Base-by-base conservation (phyloP, 2,797 vertebrate species). In the Manis javanica region DNA sequence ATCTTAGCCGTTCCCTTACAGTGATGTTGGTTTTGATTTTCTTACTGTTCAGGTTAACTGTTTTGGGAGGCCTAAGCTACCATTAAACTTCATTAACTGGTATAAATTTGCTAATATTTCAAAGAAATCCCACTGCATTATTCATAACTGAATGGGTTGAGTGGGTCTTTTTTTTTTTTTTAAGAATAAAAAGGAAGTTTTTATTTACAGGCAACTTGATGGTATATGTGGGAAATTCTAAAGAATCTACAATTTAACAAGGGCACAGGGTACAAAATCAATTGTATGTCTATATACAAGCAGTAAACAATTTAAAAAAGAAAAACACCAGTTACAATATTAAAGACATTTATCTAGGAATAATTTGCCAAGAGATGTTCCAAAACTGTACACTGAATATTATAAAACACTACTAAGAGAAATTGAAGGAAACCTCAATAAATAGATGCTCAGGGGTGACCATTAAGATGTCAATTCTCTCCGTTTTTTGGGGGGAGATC, bases 41-140 rank as follows among this genome's bases (percentile, higher is more conserved):
- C 34, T 96, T 95, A 19, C 55, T 88, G 18, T 75, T 91, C 93
- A 74, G 31, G 34, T 53, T 75, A 93, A 90, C 49, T 87, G n/a
- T 81, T 81, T 91, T 63, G 37, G 42, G 51, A 94, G 90, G 10
- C 21, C 42, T 85, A 77, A 96, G 71, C 34, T 95, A 69, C 42
- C 19, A 39, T 88, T 92, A 94, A 96, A 90, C 87, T 92, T 94
- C 51, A 86, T 82, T 94, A 79, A 55, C 46, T 84, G 61, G 34
- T 88, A 61, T 64, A 83, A 51, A 61, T 96, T 90, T 96, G 85
- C 39, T 66, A 89, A 88, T 90, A 93, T 82, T 94, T 92, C 68
- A 68, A 84, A 97, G 61, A 96, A 86, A 97, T 84, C 78, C 15
- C 9, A 37, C 66, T 90, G 66, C 37, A 91, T 96, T 96, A 94